Evolutionary conservation across 92 coral and sea anemone genomes (phyloP).

Genomic region (Isaurus tuberculatus): DNA sequence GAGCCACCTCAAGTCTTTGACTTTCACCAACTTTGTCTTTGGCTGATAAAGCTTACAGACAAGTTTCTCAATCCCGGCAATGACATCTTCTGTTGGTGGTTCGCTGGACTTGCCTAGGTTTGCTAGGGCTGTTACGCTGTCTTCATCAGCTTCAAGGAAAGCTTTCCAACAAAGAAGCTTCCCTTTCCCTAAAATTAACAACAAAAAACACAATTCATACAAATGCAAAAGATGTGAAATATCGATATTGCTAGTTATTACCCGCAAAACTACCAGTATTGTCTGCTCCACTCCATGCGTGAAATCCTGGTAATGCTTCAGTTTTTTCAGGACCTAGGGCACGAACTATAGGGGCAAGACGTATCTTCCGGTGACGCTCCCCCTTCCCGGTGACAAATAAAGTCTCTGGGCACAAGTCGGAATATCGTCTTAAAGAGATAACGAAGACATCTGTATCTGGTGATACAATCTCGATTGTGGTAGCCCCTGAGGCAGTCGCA

Average conservation of each 20-base stretch:
- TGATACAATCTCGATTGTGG: slow-evolving; percentile 43
- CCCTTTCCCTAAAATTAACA: slow-evolving; percentile 21
- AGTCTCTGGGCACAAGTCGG: background rate
- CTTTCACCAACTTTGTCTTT: background rate
- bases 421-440: slow-evolving; percentile 42
- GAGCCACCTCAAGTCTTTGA: slow-evolving; percentile 46
- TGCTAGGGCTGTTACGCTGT: slow-evolving; percentile 40
- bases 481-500: slow-evolving; percentile 63
- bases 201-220: slow-evolving; percentile 37
- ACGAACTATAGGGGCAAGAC: slow-evolving; percentile 38
- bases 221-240: slow-evolving; percentile 24
- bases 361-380: slow-evolving; percentile 13
- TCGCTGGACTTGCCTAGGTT: slow-evolving; percentile 27
- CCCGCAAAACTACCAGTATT: slow-evolving; percentile 53
- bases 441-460: slow-evolving; percentile 70
- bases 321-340: slow-evolving; percentile 56
- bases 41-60: slow-evolving; percentile 44
- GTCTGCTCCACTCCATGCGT: slow-evolving; percentile 41
- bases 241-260: background rate
- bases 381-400: slow-evolving; percentile 24
- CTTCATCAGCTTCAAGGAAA: slow-evolving; percentile 25
- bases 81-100: slow-evolving; percentile 15
- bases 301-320: slow-evolving; percentile 61
- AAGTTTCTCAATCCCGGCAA: slow-evolving; percentile 38
- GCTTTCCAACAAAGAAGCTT: slow-evolving; percentile 48